These are phyloP conservation scores for Falco concolor DNA, from an alignment of 2,797 vertebrate species.

Conservation along the genomic window DNA sequence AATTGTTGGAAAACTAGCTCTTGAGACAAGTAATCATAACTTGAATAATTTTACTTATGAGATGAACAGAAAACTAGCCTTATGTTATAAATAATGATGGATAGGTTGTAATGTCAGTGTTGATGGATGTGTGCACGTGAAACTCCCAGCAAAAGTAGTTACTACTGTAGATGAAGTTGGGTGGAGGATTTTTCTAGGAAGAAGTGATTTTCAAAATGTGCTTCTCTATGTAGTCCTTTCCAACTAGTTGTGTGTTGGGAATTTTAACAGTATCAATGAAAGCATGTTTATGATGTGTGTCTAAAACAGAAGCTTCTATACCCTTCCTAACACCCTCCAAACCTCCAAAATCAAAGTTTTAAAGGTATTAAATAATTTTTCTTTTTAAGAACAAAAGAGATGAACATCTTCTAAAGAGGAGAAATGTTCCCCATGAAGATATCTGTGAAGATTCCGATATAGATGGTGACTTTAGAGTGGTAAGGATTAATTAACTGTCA, in stretches of 20 bases:
- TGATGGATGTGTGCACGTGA: not conserved
- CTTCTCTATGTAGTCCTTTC: not conserved
- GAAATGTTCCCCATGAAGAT: conserved; percentile 96
- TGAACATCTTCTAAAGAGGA: conserved; percentile 96
- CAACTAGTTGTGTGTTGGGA: not conserved
- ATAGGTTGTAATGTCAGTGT: not conserved
- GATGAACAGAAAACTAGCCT: not conserved
- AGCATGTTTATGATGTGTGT: not conserved
- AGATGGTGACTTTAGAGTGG: conserved; percentile 95
- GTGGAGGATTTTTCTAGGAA: not conserved
- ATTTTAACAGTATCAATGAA: not conserved
- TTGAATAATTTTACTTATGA: not conserved
- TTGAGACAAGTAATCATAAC: not conserved
- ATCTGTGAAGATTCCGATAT: conserved; percentile 94
- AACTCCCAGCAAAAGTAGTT: not conserved
- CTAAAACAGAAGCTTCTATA: not conserved
- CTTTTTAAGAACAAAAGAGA: conserved; percentile 91
- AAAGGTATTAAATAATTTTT: not conserved
- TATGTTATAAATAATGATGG: not conserved
- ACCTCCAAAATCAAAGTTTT: not conserved
- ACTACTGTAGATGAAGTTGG: not conserved
- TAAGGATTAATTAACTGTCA: conserved; percentile 60
- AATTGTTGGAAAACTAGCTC: not conserved
- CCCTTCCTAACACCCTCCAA: not conserved
- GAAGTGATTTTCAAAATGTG: not conserved